Evolutionary conservation across 2,797 vertebrate genomes (phyloP).

Genomic region (Gambelia wislizenii): DNA sequence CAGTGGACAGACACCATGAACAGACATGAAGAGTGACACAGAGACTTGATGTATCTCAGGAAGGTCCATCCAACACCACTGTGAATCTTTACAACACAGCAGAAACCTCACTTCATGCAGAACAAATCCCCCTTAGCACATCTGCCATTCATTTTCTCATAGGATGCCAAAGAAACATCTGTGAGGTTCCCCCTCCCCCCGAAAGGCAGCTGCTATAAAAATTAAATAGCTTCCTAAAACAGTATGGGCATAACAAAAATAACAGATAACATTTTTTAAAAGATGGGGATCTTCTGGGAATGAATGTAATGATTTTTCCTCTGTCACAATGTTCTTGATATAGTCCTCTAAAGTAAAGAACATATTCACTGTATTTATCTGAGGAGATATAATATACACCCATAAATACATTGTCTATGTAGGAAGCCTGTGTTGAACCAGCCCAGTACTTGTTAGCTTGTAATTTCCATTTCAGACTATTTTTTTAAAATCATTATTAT

Average conservation of each 20-base stretch:
- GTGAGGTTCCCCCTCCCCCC: not conserved
- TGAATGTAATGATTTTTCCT: not conserved
- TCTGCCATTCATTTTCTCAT: not conserved
- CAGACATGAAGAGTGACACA: not conserved
- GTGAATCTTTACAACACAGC: not conserved
- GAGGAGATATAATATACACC: not conserved
- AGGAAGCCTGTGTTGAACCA: not conserved
- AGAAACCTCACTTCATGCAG: constrained; percentile 6
- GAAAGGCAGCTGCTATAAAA: constrained; percentile 4
- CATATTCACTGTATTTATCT: not conserved
- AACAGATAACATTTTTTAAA: not conserved
- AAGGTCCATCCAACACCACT: not conserved
- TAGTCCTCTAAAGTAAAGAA: not conserved
- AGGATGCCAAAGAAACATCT: not conserved
- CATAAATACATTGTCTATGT: not conserved
- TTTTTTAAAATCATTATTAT: no score
- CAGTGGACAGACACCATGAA: not conserved
- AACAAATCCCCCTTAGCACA: not conserved
- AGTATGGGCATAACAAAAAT: not conserved
- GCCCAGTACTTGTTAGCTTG: not conserved
- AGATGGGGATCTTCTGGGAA: not conserved
- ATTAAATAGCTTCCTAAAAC: not conserved
- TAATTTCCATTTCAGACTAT: not conserved
- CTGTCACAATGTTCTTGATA: not conserved
- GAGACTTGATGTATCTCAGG: constrained; percentile 3